These are phyloP conservation scores for Potamarius usumacintae DNA, from an alignment of 2,113 vertebrate genomes.

Conservation along the genomic window DNA sequence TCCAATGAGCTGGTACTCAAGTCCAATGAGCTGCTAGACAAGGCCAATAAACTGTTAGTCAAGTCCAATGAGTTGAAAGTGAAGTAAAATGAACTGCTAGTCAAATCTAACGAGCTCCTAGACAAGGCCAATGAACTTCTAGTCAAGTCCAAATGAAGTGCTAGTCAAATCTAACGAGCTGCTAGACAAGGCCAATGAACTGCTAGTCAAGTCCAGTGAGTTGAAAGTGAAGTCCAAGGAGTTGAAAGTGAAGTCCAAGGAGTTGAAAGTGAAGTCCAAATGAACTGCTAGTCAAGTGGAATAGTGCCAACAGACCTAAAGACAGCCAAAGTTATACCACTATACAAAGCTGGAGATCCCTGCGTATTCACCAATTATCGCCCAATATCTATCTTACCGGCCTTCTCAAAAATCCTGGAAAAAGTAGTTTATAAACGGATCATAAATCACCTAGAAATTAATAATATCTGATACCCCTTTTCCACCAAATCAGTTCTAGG, in stretches of 20 bases:
- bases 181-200: neutral
- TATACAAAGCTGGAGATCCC: too few relatives aligned
- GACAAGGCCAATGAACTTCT: neutral
- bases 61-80: neutral
- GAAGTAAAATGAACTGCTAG: neutral
- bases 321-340: too few relatives aligned
- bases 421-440: too few relatives aligned
- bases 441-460: too few relatives aligned
- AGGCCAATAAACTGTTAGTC: too few relatives aligned
- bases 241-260: neutral
- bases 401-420: too few relatives aligned
- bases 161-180: neutral
- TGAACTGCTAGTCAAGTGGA: neutral
- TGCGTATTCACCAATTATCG: too few relatives aligned
- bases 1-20: neutral
- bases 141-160: neutral
- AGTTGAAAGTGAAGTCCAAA: neutral
- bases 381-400: too few relatives aligned
- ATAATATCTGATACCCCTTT: too few relatives aligned
- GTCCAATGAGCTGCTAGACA: neutral
- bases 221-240: neutral
- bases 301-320: too few relatives aligned
- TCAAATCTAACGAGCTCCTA: neutral
- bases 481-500: too few relatives aligned
- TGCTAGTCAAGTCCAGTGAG: too few relatives aligned